A percentile compares a stretch with the other conserved stretches of the same genome.
These are phyloP conservation scores for Drosophila serrata DNA, from an alignment of 1,140 invertebrate species.

Conservation along the genomic window DNA sequence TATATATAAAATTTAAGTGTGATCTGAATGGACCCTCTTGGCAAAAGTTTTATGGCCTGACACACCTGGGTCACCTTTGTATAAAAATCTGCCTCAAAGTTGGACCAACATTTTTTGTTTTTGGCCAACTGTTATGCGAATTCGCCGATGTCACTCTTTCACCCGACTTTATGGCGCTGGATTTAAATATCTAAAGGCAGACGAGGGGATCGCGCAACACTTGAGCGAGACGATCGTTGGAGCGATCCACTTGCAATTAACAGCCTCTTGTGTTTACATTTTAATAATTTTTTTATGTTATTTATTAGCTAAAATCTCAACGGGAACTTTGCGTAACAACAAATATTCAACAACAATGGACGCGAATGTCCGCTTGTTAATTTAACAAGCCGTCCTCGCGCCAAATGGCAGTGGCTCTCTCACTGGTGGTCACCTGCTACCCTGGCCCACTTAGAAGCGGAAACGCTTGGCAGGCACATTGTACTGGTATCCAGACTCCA, in stretches of 20 bases:
- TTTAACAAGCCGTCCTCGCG: conserved; percentile 62
- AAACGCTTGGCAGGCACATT: conserved; percentile 77
- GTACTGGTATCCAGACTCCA: conserved; percentile 70
- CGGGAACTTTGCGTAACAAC: conserved; percentile 81
- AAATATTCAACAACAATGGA: conserved; percentile 74
- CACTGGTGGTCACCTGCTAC: conserved; percentile 5
- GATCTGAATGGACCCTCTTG: conserved; percentile 4
- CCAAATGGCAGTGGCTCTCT: conserved; percentile 22
- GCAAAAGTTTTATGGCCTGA: conserved; percentile 32
- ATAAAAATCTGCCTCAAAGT: conserved; percentile 5
- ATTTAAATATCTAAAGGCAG: conserved; percentile 22
- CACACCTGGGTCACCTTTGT: conserved; percentile 32
- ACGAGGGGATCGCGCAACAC: conserved; percentile 15
- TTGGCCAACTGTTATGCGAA: conserved; percentile 24
- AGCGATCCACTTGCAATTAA: conserved; percentile 22
- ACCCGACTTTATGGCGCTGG: conserved; percentile 22
- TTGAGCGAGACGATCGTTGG: background rate
- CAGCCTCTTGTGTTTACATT: conserved; percentile 44
- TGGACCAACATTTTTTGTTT: conserved; percentile 14
- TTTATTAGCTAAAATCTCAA: conserved; percentile 80
- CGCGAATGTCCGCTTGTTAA: conserved; percentile 55
- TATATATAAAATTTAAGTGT: background rate
- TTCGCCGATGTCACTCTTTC: conserved; percentile 19
- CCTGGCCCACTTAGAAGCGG: conserved; percentile 68
- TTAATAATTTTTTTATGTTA: conserved; percentile 60